Evolutionary conservation across 2,113 vertebrate species (phyloP), one percentile per base, ranked within the genome.

Genomic region (Sarotherodon lohbergeri): DNA sequence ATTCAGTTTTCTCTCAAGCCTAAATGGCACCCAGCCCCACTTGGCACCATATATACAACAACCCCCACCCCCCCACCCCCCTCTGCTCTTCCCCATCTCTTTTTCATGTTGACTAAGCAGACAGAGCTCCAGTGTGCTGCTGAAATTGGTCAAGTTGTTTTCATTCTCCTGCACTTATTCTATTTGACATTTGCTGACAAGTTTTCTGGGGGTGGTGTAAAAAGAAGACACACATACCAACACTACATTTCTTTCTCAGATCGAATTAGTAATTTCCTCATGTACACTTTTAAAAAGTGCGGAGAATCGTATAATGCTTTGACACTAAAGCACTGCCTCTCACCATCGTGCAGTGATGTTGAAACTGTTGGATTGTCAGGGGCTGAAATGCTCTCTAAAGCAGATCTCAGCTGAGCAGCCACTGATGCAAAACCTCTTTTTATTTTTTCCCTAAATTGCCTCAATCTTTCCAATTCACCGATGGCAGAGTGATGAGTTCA

Each of bases 241-340:
- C 39, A 9, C 7, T 19, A 7, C 61, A 80, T 63, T 71, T 84
- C 52, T 76, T 80, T 81, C 73, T 87, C 50, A 36, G n/a, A 66
- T 19, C 54, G 11, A 84, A 81, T 93, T 84, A 87, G 88, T 89
- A 81, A 90, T 91, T 94, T 90, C 80, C 61, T 82, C 80, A 81
- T 92, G 94, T 92, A 90, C 66, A 76, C 61, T 88, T 66, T 92
- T 91, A 82, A 90, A 85, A 59, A 61, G 86, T 83, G 89, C 83
- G 50, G 68, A 16, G 86, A 91, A 81, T 93, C 80, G 73, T 92
- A 89, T 92, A 88, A 92, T 89, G 82, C 85, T 71, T 48, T 86
- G 71, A 91, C 85, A 80, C 82, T 68, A 83, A 85, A 89, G 87
- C 10, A 17, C 80, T 48, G 68, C 81, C 81, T 90, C 90, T 89